Evolutionary conservation across 2,113 vertebrate genomes (phyloP).

Genomic region (Delphinapterus leucas): DNA sequence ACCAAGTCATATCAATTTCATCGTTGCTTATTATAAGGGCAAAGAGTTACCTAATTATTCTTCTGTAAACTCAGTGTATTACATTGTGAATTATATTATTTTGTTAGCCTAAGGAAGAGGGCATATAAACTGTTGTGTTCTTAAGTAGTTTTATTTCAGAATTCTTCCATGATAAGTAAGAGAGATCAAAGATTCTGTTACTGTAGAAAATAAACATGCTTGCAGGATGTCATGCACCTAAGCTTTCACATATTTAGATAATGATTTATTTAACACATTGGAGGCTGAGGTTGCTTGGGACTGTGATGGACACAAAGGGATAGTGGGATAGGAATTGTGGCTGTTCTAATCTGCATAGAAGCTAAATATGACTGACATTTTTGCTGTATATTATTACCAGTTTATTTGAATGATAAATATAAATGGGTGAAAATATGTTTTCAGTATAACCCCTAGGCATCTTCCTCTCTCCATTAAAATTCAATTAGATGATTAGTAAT

Average conservation of each 20-base stretch:
- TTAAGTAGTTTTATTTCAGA: background rate
- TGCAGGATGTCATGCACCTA: background rate
- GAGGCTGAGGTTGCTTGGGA: background rate
- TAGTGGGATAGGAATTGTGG: background rate
- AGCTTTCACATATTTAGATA: background rate
- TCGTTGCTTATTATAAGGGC: background rate
- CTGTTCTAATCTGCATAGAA: background rate
- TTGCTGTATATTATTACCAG: background rate
- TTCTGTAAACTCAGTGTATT: background rate
- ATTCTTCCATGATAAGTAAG: background rate
- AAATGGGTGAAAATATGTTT: conserved; percentile 19
- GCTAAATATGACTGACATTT: background rate
- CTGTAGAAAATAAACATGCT: background rate
- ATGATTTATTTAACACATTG: background rate
- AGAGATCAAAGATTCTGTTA: background rate
- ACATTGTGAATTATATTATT: background rate
- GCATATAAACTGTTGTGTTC: background rate
- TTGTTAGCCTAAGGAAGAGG: background rate
- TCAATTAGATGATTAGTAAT: conserved; percentile 39
- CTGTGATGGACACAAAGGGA: background rate
- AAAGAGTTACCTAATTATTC: background rate
- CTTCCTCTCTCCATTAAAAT: conserved; percentile 29
- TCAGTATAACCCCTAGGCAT: background rate
- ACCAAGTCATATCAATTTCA: background rate
- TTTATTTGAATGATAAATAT: conserved; percentile 31